A percentile compares a stretch with the other conserved stretches of the same genome.
Conservation (phyloP, 2,888 invertebrate species). For the Polia nebulosa region DNA sequence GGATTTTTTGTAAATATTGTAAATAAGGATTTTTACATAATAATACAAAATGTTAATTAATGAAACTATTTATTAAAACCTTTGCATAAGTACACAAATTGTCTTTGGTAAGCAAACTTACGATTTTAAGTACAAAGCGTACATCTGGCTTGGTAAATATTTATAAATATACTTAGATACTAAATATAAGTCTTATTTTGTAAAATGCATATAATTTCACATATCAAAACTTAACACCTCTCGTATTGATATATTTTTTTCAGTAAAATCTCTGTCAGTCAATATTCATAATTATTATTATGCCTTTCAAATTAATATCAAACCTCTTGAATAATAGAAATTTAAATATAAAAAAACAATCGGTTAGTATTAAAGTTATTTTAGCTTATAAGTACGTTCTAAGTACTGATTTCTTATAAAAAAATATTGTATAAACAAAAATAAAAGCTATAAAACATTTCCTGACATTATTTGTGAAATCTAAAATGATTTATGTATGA, state of each 20-base stretch:
- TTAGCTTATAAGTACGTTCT: neutral
- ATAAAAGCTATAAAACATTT: neutral
- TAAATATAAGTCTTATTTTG: constrained; percentile 5
- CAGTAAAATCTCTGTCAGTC: constrained; percentile 16
- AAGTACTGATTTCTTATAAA: neutral
- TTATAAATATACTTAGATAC: constrained; percentile 10
- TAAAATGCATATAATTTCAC: constrained; percentile 24
- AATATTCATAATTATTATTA: neutral
- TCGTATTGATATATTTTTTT: neutral
- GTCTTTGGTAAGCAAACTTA: constrained; percentile 67
- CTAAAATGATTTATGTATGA: too few species aligned
- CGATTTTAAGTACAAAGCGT: constrained; percentile 12
- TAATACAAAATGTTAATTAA: constrained; percentile 28
- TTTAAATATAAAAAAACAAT: neutral
- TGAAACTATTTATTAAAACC: constrained; percentile 40
- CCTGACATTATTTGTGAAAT: neutral
- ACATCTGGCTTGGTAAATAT: constrained; percentile 2
- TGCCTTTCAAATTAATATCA: constrained; percentile 10
- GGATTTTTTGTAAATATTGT: constrained; percentile 50
- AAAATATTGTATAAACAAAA: neutral
- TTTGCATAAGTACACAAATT: constrained; percentile 54
- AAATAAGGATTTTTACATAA: constrained; percentile 34
- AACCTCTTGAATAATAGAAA: too few species aligned
- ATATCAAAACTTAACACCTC: constrained; percentile 15
- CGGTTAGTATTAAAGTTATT: neutral